phyloP scores from a whole-genome alignment of 2,888 invertebrate genomes.

The Eucera pruinosa region DNA sequence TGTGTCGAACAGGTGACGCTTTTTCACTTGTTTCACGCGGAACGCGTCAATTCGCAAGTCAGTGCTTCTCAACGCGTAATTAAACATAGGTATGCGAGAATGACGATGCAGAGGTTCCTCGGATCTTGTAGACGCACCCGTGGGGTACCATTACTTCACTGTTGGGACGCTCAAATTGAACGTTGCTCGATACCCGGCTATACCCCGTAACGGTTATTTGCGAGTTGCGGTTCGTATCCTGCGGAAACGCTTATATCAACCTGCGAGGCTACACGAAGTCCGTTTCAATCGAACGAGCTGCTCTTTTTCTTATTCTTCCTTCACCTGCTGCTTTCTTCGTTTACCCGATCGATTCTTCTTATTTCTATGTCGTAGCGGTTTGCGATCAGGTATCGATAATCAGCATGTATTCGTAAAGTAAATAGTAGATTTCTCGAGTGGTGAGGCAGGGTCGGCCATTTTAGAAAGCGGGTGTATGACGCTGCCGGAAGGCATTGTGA shows the following conservation, averaged over 20 bases:
- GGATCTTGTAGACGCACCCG: slow-evolving; percentile 57
- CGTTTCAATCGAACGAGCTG: slow-evolving; percentile 65
- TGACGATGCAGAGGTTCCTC: slow-evolving; percentile 45
- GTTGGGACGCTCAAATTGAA: slow-evolving; percentile 65
- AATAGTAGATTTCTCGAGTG: slow-evolving; percentile 71
- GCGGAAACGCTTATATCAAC: slow-evolving; percentile 78
- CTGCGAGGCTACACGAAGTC: slow-evolving; percentile 68
- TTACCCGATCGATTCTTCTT: slow-evolving; percentile 5
- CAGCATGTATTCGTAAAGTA: slow-evolving; percentile 70
- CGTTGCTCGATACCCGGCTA: slow-evolving; percentile 66
- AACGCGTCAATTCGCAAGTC: slow-evolving; percentile 30
- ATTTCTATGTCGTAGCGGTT: slow-evolving; percentile 15
- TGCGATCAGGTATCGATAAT: slow-evolving; percentile 68
- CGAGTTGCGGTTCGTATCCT: slow-evolving; percentile 75
- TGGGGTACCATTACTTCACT: slow-evolving; percentile 63
- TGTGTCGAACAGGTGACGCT: slow-evolving; percentile 2
- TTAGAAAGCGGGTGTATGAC: slow-evolving; percentile 52
- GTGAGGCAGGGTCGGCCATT: slow-evolving; percentile 53
- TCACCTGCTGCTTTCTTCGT: slow-evolving; percentile 18
- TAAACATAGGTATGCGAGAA: slow-evolving; percentile 61
- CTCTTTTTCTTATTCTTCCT: slow-evolving; percentile 49
- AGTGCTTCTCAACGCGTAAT: slow-evolving; percentile 50
- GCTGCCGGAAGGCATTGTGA: slow-evolving; percentile 30
- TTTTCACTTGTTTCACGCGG: slow-evolving; percentile 28
- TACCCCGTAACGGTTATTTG: slow-evolving; percentile 74